Evolutionary conservation across 2,797 vertebrate species (phyloP).

Genomic region (Dipus sagitta): DNA sequence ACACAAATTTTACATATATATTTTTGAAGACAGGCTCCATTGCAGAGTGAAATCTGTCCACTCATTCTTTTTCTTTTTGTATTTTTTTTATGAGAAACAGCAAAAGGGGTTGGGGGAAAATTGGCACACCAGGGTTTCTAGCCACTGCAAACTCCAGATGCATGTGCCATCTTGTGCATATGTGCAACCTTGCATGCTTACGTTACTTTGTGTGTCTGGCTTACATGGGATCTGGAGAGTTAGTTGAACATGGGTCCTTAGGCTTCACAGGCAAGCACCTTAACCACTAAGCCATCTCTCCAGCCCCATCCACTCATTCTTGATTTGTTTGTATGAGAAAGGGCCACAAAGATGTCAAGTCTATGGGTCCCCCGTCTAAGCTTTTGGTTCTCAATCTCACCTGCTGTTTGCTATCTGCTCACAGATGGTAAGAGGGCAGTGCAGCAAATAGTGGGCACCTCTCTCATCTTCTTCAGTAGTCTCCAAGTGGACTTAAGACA

Average conservation of each 20-base stretch:
- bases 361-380: neutral
- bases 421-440: neutral
- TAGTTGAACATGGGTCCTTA: too few species aligned
- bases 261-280: too few species aligned
- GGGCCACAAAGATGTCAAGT: neutral
- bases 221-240: too few species aligned
- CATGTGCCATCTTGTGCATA: too few species aligned
- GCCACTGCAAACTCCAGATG: too few species aligned
- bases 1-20: too few species aligned
- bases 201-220: too few species aligned
- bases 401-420: neutral
- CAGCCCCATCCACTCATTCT: neutral
- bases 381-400: neutral
- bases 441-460: neutral
- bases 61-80: neutral
- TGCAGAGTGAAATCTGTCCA: neutral
- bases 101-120: too few species aligned
- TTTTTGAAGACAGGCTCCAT: neutral
- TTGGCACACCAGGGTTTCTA: too few species aligned
- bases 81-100: too few species aligned
- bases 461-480: neutral
- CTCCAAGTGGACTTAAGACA: neutral
- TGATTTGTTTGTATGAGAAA: neutral
- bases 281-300: too few species aligned
- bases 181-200: too few species aligned